phyloP scores from a whole-genome alignment of 35 echinoderm and acorn worm species.

The Lytechinus variegatus region DNA sequence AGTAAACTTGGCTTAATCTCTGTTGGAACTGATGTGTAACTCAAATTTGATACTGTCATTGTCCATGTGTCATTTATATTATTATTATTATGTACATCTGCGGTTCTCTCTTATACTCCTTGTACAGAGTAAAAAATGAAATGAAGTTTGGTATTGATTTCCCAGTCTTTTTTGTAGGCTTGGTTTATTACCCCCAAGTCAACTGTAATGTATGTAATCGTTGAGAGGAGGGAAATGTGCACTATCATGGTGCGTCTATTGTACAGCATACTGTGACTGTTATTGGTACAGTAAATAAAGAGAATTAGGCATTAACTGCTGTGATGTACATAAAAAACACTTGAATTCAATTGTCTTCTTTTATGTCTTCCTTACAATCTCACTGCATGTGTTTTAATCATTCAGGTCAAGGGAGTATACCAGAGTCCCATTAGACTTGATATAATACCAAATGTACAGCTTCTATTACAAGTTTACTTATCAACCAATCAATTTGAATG shows the following conservation, averaged over 20 bases:
- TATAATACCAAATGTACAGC: too few species aligned
- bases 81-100: neutral
- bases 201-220: neutral
- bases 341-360: neutral
- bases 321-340: conserved; percentile 25
- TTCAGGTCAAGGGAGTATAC: too few species aligned
- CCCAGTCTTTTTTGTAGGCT: neutral
- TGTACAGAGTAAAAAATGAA: neutral
- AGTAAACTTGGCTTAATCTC: neutral
- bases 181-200: conserved; percentile 17
- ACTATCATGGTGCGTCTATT: neutral
- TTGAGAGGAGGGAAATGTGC: neutral
- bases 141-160: neutral
- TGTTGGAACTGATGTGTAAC: neutral
- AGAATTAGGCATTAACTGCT: conserved; percentile 33
- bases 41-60: neutral
- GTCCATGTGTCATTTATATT: neutral
- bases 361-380: neutral
- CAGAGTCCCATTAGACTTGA: too few species aligned
- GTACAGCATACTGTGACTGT: conserved; percentile 39
- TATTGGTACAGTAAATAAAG: conserved; percentile 34
- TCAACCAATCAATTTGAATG: too few species aligned
- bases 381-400: too few species aligned
- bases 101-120: neutral
- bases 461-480: too few species aligned